Conservation (phyloP, 92 coral and sea anemone genomes). For the Virgularia gustaviana region DNA sequence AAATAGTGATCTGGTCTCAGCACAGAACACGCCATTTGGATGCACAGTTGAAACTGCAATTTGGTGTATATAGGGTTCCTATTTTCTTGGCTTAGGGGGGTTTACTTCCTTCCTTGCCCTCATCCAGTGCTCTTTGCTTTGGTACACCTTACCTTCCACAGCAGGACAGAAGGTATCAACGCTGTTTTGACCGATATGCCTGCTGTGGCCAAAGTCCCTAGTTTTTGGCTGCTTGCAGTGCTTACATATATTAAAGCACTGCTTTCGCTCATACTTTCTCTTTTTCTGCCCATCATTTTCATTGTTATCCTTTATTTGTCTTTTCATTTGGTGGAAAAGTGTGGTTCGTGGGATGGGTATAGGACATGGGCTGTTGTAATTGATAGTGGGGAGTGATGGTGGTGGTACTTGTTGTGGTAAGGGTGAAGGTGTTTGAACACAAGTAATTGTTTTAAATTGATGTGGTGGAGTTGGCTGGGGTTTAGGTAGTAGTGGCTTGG, state of each 20-base stretch:
- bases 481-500: constrained; percentile 32
- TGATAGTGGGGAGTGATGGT: background rate
- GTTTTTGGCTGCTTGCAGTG: constrained; percentile 30
- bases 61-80: background rate
- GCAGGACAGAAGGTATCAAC: constrained; percentile 27
- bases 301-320: background rate
- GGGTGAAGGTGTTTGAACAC: constrained; percentile 10
- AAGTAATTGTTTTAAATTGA: background rate
- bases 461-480: constrained; percentile 20
- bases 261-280: constrained; percentile 15
- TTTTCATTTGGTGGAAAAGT: constrained; percentile 15
- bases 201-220: constrained; percentile 25
- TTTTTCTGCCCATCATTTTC: background rate
- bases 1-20: too few species aligned
- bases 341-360: constrained; percentile 27
- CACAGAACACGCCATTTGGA: too few species aligned
- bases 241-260: constrained; percentile 20
- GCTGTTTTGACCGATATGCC: background rate
- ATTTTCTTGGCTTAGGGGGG: constrained; percentile 6
- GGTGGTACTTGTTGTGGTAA: constrained; percentile 20
- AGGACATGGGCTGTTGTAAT: constrained; percentile 28
- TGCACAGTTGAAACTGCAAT: too few species aligned
- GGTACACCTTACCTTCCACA: constrained; percentile 24
- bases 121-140: constrained; percentile 21
- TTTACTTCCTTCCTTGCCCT: background rate